Conservation (phyloP, 2,797 vertebrate genomes). For the Argya squamiceps region DNA sequence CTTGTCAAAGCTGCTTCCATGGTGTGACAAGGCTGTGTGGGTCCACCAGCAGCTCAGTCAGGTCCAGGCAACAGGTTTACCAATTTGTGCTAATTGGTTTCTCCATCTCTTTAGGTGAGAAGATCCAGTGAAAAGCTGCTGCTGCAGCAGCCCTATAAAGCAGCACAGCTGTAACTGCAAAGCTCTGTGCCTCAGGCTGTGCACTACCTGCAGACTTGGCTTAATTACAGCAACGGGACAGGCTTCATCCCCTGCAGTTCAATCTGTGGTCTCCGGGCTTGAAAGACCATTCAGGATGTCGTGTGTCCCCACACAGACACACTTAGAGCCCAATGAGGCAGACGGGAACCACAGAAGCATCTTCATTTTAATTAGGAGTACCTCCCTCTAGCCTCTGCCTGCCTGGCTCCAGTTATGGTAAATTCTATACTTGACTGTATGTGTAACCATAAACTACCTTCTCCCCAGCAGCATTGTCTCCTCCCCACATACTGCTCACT, state of each 20-base stretch:
- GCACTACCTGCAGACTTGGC: neutral
- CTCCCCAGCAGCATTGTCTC: neutral
- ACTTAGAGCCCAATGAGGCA: neutral
- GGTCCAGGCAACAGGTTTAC: neutral
- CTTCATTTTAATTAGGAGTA: neutral
- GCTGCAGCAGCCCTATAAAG: neutral
- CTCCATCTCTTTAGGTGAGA: neutral
- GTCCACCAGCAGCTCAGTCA: neutral
- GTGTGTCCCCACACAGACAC: neutral
- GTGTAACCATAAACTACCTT: neutral
- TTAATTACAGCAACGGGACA: neutral
- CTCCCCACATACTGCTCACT: neutral
- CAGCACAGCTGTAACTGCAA: neutral
- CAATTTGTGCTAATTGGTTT: neutral
- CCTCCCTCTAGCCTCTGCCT: neutral
- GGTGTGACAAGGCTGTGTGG: neutral
- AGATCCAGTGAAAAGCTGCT: neutral
- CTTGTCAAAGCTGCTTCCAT: neutral
- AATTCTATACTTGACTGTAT: neutral
- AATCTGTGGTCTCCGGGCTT: neutral
- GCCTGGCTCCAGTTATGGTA: neutral
- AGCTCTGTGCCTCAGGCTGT: accelerated
- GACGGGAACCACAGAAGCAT: neutral
- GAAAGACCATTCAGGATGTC: neutral
- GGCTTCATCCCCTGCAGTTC: neutral